Conservation (phyloP, 1,140 invertebrate genomes). For the Leptonema lineaticorne region DNA sequence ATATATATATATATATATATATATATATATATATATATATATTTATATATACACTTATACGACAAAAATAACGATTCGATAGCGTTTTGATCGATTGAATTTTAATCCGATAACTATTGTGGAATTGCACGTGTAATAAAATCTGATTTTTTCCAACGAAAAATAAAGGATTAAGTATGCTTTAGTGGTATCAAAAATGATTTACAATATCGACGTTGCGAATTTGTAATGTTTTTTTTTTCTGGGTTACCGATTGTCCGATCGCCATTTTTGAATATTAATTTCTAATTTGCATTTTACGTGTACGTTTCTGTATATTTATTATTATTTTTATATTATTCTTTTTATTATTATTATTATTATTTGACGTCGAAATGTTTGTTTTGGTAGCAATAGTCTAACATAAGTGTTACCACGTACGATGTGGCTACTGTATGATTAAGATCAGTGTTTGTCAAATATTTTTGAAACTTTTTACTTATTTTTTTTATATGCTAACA, state of each 20-base stretch:
- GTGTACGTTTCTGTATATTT: background rate
- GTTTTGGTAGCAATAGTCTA: background rate
- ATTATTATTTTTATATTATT: background rate
- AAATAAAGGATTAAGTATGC: background rate
- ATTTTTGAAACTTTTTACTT: no score
- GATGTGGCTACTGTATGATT: constrained; percentile 14
- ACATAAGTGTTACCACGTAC: no score
- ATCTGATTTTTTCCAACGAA: background rate
- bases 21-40: no score
- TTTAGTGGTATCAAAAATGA: background rate
- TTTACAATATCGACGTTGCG: background rate
- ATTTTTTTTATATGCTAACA: no score
- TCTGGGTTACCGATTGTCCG: background rate
- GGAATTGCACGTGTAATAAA: no score
- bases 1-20: no score
- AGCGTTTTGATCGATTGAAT: background rate
- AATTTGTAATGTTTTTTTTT: background rate
- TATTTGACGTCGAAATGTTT: background rate
- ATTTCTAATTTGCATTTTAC: background rate
- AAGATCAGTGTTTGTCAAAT: constrained; percentile 13
- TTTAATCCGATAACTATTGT: background rate
- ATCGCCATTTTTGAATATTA: background rate
- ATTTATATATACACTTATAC: no score
- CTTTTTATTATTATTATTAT: background rate
- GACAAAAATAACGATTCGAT: no score